Evolutionary conservation across 2,888 invertebrate species (phyloP).

Genomic region (Matsumyia berberina): DNA sequence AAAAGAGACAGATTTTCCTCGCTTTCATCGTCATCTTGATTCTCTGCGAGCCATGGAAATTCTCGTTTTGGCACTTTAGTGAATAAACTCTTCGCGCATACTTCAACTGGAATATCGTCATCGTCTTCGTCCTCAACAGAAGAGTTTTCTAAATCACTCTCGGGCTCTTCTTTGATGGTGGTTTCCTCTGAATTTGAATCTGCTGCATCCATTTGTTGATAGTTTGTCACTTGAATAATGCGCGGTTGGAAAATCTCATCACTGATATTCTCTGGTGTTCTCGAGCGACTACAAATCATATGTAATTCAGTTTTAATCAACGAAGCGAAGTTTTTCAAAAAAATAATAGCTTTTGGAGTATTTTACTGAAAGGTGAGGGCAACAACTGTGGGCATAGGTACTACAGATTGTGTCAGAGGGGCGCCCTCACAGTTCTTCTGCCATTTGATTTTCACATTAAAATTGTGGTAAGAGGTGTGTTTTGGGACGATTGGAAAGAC

Average conservation of each 20-base stretch:
- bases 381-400: too few relatives aligned
- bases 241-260: conserved; percentile 80
- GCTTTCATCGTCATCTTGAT: conserved; percentile 50
- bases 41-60: conserved; percentile 85
- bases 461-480: too few relatives aligned
- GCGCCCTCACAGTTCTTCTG: too few relatives aligned
- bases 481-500: too few relatives aligned
- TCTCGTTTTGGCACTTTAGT: conserved; percentile 81
- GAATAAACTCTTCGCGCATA: conserved; percentile 83
- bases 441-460: too few relatives aligned
- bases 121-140: conserved; percentile 54
- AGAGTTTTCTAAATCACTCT: conserved; percentile 41
- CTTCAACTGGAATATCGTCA: conserved; percentile 63
- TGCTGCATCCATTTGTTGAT: conserved; percentile 78
- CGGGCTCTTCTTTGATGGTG: conserved; percentile 70
- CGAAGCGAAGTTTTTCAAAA: background rate
- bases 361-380: too few relatives aligned
- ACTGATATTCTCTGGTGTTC: conserved; percentile 30
- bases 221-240: conserved; percentile 83
- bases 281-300: conserved; percentile 15
- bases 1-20: conserved; percentile 56
- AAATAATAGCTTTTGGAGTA: too few relatives aligned
- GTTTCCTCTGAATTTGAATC: conserved; percentile 60
- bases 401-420: too few relatives aligned
- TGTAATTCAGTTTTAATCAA: background rate